phyloP scores from a whole-genome alignment of 2,888 invertebrate genomes.

The Campopleginae sp. region DNA sequence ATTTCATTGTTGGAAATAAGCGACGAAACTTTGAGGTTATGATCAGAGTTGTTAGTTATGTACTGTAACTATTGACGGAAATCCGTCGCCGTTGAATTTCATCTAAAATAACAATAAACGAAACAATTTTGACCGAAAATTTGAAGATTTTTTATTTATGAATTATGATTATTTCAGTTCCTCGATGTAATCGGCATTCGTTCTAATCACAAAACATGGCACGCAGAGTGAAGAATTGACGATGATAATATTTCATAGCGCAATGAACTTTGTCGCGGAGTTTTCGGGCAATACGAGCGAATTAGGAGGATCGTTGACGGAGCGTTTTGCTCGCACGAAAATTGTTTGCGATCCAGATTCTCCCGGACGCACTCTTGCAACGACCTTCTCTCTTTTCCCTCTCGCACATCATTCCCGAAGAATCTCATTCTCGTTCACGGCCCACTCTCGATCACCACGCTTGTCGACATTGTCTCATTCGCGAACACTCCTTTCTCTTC shows the following conservation, averaged over 20 bases:
- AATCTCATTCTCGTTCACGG: slow-evolving; percentile 60
- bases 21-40: no score
- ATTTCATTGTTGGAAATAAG: no score
- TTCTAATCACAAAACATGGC: no score
- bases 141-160: no score
- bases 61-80: no score
- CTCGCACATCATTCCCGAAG: slow-evolving; percentile 63
- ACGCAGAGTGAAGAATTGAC: background rate
- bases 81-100: no score
- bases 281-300: slow-evolving; percentile 29
- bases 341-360: slow-evolving; percentile 64
- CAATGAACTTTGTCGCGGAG: slow-evolving; percentile 54
- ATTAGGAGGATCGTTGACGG: slow-evolving; percentile 15
- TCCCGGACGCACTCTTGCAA: slow-evolving; percentile 43
- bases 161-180: no score
- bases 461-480: slow-evolving; percentile 57
- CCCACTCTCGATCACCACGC: slow-evolving; percentile 67
- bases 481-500: slow-evolving; percentile 8
- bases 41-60: no score
- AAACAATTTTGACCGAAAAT: no score
- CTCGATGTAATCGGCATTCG: no score
- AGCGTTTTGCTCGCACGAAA: slow-evolving; percentile 37
- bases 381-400: slow-evolving; percentile 12
- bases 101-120: no score
- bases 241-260: slow-evolving; percentile 29